Conservation (phyloP, 2,113 vertebrate genomes). For the Vombatus ursinus region DNA sequence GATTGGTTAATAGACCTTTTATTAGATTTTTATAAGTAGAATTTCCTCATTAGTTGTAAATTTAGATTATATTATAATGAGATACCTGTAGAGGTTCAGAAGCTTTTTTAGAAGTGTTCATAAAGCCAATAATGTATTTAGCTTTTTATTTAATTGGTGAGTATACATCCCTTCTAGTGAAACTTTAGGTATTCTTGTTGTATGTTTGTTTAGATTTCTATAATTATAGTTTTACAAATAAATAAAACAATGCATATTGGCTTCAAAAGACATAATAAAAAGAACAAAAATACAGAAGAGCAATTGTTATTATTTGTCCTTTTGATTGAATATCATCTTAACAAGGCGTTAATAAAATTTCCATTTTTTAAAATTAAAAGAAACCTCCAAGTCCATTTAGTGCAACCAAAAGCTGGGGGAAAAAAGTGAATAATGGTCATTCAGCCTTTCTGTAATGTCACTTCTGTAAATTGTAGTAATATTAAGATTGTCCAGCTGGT, state of each 20-base stretch:
- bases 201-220: neutral
- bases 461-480: neutral
- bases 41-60: neutral
- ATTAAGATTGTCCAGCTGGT: neutral
- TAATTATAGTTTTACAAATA: neutral
- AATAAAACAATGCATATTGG: neutral
- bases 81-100: neutral
- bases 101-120: neutral
- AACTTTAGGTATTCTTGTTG: neutral
- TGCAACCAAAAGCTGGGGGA: too few species aligned
- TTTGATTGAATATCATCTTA: neutral
- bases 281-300: neutral
- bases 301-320: neutral
- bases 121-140: neutral
- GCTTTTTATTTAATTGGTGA: neutral
- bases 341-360: neutral
- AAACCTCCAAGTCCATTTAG: too few species aligned
- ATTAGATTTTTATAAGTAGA: neutral
- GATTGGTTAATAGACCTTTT: neutral
- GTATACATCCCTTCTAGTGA: neutral
- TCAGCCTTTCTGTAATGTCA: neutral
- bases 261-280: neutral
- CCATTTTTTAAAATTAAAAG: neutral
- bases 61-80: neutral
- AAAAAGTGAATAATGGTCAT: neutral